Conservation (phyloP, 2,888 invertebrate genomes). For the Nemapogon koenigi region DNA sequence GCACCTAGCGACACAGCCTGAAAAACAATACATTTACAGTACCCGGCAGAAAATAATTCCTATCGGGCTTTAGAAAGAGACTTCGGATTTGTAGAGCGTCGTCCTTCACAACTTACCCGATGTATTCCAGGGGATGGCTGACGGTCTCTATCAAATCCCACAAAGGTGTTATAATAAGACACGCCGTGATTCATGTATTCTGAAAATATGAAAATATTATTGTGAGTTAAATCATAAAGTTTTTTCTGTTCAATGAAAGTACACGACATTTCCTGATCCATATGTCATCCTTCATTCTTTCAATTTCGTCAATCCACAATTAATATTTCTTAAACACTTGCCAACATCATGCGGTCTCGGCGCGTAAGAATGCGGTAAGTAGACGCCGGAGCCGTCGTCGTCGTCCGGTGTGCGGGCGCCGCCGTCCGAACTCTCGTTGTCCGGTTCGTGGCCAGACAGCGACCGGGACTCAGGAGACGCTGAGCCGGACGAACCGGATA, state of each 20-base stretch:
- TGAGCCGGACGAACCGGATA: constrained; percentile 52
- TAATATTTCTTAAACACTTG: constrained; percentile 1
- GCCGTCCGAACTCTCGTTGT: constrained; percentile 79
- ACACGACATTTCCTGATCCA: background rate
- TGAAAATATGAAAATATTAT: constrained; percentile 9
- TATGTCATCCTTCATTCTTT: background rate
- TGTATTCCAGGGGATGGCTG: constrained; percentile 50
- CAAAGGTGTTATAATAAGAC: constrained; percentile 67
- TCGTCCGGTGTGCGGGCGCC: constrained; percentile 72
- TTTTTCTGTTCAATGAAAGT: background rate
- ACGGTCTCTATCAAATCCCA: constrained; percentile 61
- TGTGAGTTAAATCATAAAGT: background rate
- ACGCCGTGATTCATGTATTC: constrained; percentile 65
- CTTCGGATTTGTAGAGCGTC: too few species aligned
- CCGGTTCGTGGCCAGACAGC: constrained; percentile 75
- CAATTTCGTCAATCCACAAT: background rate
- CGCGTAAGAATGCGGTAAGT: constrained; percentile 67
- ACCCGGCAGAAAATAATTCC: too few species aligned
- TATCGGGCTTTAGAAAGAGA: too few species aligned
- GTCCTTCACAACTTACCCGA: constrained; percentile 44
- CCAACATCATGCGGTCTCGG: constrained; percentile 24
- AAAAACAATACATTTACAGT: background rate
- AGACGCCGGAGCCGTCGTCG: constrained; percentile 69
- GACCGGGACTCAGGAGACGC: constrained; percentile 73
- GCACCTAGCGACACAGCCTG: background rate